phyloP scores from a whole-genome alignment of 92 coral and sea anemone genomes.

The Porites divaricata region DNA sequence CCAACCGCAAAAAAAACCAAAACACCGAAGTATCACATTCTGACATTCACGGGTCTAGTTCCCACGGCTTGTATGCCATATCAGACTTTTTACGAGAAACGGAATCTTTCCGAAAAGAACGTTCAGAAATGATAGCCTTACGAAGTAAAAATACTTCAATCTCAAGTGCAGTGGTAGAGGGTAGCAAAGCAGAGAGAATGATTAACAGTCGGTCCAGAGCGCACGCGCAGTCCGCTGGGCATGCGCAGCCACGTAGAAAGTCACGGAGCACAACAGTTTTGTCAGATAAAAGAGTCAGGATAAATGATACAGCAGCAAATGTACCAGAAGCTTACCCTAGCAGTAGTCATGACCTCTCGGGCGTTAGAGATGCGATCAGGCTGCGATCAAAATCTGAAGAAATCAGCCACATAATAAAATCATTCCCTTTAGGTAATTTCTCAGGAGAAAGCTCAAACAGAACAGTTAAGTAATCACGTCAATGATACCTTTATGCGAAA shows the following conservation, averaged over 20 bases:
- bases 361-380: not conserved
- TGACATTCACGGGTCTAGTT: not conserved
- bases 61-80: not conserved
- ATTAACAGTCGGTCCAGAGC: not conserved
- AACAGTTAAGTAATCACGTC: too few relatives aligned
- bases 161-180: not conserved
- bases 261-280: not conserved
- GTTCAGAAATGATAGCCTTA: not conserved
- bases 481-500: too few relatives aligned
- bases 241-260: not conserved
- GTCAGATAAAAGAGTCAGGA: not conserved
- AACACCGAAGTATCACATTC: not conserved
- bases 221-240: not conserved
- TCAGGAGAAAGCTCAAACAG: not conserved
- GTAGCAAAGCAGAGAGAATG: not conserved
- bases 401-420: not conserved
- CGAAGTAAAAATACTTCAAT: not conserved
- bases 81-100: conserved; percentile 16
- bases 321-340: not conserved
- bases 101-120: conserved; percentile 1
- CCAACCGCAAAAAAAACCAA: not conserved
- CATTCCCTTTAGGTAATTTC: not conserved
- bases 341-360: not conserved
- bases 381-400: not conserved
- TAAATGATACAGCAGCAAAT: not conserved